phyloP scores from a whole-genome alignment of 2,888 invertebrate species.

The Troides oblongomaculatus region DNA sequence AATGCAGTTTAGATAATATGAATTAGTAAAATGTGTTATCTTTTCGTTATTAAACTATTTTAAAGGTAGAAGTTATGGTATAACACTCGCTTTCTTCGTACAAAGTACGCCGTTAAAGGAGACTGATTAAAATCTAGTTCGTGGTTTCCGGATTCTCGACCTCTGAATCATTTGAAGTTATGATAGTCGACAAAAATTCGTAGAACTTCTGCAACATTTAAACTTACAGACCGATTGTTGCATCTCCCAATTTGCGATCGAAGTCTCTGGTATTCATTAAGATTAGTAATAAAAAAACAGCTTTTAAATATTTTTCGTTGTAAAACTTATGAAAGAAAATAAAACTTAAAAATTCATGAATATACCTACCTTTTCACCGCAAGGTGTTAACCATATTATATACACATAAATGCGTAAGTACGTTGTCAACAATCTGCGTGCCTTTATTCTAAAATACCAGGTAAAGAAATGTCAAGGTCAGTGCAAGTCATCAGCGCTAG shows the following conservation, averaged over 20 bases:
- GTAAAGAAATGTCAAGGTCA: constrained; percentile 68
- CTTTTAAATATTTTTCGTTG: background rate
- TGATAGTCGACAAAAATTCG: too few species aligned
- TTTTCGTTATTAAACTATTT: background rate
- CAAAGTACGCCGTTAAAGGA: background rate
- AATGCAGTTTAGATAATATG: background rate
- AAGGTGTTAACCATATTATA: background rate
- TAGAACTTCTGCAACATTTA: too few species aligned
- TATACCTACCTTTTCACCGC: background rate
- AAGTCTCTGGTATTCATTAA: background rate
- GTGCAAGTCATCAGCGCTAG: constrained; percentile 42
- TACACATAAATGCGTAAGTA: background rate
- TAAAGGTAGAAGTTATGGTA: background rate
- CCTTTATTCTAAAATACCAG: constrained; percentile 42
- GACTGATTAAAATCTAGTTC: background rate
- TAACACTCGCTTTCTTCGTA: background rate
- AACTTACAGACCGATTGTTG: background rate
- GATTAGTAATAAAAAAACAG: background rate
- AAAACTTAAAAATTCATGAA: background rate
- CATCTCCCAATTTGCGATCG: background rate
- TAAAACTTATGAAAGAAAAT: background rate
- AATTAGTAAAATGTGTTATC: background rate
- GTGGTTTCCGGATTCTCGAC: constrained; percentile 4
- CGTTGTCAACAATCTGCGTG: background rate
- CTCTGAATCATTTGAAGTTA: too few species aligned